phyloP scores from a whole-genome alignment of 2,113 vertebrate species.

The Brachionichthys hirsutus region DNA sequence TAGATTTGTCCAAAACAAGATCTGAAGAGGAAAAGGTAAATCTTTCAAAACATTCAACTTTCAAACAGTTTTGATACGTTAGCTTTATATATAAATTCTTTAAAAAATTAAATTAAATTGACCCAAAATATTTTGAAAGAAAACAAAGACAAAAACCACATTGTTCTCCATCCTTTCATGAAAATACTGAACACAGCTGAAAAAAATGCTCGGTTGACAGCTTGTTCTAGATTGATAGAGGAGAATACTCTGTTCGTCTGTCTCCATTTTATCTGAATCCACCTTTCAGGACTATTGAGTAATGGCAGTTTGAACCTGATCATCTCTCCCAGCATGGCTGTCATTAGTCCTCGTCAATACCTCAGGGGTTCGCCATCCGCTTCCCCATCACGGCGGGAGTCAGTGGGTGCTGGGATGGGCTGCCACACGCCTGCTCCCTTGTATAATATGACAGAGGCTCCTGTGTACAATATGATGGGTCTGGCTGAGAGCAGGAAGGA shows the following conservation, averaged over 20 bases:
- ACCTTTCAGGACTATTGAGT: slow-evolving; percentile 1
- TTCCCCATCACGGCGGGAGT: slow-evolving; percentile 34
- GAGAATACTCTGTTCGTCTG: not conserved
- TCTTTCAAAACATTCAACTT: no score
- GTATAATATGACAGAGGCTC: slow-evolving; percentile 34
- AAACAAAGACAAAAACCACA: no score
- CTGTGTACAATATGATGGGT: slow-evolving; percentile 34
- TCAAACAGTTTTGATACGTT: no score
- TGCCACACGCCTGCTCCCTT: slow-evolving; percentile 54
- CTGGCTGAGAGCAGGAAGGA: slow-evolving; percentile 19
- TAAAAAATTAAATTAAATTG: no score
- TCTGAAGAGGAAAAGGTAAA: no score
- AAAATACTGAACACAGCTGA: no score
- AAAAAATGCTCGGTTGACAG: no score
- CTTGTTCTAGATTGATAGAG: not conserved
- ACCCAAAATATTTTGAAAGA: no score
- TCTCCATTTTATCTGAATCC: not conserved
- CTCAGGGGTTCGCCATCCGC: slow-evolving; percentile 49
- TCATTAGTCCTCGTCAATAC: slow-evolving; percentile 65
- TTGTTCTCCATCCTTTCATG: no score
- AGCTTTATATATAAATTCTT: no score
- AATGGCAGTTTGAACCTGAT: slow-evolving; percentile 10
- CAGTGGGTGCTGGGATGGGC: slow-evolving; percentile 53
- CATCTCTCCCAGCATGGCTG: slow-evolving; percentile 42
- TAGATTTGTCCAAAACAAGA: no score